Conservation (phyloP, 2,888 invertebrate species). For the Lasius platythorax region DNA sequence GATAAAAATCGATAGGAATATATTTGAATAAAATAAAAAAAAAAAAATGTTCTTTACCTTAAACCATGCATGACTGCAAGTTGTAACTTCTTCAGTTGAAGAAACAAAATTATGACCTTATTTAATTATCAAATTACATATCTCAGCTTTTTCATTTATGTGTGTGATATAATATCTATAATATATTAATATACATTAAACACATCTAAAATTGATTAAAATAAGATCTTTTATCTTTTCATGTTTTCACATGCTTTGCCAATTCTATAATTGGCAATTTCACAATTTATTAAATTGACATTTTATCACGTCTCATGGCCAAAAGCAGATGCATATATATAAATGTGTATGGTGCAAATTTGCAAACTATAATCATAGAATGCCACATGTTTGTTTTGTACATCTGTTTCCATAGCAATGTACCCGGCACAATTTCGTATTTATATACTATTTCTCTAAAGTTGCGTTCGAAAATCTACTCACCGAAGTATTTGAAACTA, state of each 20-base stretch:
- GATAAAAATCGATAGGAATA: background rate
- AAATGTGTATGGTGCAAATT: background rate
- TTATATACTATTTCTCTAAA: background rate
- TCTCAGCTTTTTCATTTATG: background rate
- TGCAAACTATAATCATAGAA: background rate
- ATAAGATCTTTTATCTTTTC: background rate
- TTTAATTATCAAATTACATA: slow-evolving; percentile 13
- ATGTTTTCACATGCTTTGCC: background rate
- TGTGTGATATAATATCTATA: background rate
- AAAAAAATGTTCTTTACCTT: slow-evolving; percentile 55
- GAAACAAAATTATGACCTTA: background rate
- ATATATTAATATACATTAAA: background rate
- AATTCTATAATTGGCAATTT: slow-evolving; percentile 19
- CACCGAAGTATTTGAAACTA: background rate
- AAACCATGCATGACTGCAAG: slow-evolving; percentile 65
- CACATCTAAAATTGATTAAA: background rate
- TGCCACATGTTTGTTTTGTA: slow-evolving; percentile 62
- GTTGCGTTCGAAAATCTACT: background rate
- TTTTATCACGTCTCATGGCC: slow-evolving; percentile 1
- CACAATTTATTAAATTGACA: slow-evolving; percentile 3
- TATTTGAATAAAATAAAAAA: background rate
- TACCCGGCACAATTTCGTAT: background rate
- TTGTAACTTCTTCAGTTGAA: background rate
- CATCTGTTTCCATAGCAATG: slow-evolving; percentile 72
- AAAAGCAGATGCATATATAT: background rate